phyloP scores from a whole-genome alignment of 37 sponge, comb jelly and placozoan genomes.

The Petrosia ficiformis region DNA sequence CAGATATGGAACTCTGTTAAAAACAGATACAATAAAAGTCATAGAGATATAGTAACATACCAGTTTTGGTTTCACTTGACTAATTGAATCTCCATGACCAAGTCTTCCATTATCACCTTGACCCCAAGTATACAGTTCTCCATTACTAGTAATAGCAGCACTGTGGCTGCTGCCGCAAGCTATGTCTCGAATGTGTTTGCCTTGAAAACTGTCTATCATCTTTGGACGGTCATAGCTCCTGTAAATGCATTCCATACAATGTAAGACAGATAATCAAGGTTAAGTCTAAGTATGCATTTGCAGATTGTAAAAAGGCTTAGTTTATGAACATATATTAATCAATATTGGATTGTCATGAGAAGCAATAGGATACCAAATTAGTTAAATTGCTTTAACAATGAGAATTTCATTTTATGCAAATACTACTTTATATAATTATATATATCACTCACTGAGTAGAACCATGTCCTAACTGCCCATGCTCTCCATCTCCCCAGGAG shows the following conservation, averaged over 20 bases:
- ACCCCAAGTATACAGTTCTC: constrained; percentile 97
- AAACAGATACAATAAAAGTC: not conserved
- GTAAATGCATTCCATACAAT: not conserved
- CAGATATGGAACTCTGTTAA: not conserved
- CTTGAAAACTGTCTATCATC: constrained; percentile 85
- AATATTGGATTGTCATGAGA: no score
- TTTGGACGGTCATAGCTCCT: constrained; percentile 72
- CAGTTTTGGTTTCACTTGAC: constrained; percentile 83
- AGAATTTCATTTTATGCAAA: no score
- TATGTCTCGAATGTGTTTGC: constrained; percentile 82
- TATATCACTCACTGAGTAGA: constrained; percentile 44
- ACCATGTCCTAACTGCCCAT: constrained; percentile 97
- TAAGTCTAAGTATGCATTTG: not conserved
- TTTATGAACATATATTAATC: no score
- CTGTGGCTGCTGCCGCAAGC: constrained; percentile 91
- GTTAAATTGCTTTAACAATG: no score
- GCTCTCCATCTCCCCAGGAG: constrained; percentile 98
- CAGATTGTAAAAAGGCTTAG: not conserved
- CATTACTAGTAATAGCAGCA: constrained; percentile 83
- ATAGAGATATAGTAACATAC: constrained; percentile 19
- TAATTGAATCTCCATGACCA: constrained; percentile 81
- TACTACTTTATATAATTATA: no score
- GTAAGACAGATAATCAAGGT: not conserved
- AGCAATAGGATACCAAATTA: no score
- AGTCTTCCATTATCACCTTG: constrained; percentile 82